These are phyloP conservation scores for Entomyzon cyanotis DNA, from an alignment of 2,113 vertebrate species.

Conservation along the genomic window DNA sequence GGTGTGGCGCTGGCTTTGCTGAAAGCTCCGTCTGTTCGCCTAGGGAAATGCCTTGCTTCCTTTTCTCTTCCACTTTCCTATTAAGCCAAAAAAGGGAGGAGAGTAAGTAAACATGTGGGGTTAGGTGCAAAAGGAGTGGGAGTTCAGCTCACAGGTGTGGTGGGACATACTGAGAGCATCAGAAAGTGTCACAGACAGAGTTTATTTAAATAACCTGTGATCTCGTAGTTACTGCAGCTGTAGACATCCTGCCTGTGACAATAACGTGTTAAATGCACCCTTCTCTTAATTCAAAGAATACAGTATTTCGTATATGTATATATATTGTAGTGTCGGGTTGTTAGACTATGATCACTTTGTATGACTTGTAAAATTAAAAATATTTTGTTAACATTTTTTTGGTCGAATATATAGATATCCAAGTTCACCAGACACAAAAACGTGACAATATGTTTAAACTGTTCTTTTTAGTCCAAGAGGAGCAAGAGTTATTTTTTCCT, in stretches of 20 bases:
- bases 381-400: neutral
- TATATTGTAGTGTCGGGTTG: neutral
- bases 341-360: neutral
- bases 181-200: neutral
- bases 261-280: neutral
- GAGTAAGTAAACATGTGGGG: neutral
- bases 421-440: neutral
- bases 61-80: neutral
- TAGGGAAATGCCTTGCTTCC: neutral
- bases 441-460: neutral
- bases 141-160: neutral
- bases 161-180: neutral
- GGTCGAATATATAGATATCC: neutral
- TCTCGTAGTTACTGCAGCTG: neutral
- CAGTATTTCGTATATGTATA: rapidly evolving
- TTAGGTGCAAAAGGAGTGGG: neutral
- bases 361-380: neutral
- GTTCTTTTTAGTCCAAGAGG: neutral
- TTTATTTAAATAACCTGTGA: neutral
- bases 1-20: neutral
- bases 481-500: neutral
- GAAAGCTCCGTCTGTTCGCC: neutral
- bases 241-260: neutral
- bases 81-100: neutral
- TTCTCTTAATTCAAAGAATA: neutral